Base-by-base conservation (phyloP, 2,113 vertebrate genomes). In the Esox niger region DNA sequence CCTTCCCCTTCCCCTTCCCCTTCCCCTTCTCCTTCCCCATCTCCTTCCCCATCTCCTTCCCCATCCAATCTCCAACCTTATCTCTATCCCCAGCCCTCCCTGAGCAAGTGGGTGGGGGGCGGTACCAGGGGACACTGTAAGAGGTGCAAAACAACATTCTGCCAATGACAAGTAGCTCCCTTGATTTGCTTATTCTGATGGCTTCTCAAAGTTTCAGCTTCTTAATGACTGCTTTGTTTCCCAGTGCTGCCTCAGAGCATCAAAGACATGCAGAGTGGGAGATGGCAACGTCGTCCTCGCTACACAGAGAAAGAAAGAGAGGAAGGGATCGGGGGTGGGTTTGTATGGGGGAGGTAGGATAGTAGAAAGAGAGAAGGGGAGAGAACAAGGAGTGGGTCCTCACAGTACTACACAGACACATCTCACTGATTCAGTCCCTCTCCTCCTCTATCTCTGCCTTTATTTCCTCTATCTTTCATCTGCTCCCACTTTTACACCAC, bases 191-290 rank as follows among this genome's bases (percentile, higher is more conserved):
- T 23, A 10, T 25, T 25, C 55, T 38, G 35, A 38, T 57, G 11
- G n/a, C 55, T 57, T 57, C 21, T 57, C 23, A 25, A 57, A 57
- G 55, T 57, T 57, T 57, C 11, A 26, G 8, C 38, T 68, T 26
- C 6, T 35, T 60, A 21, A 47, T 59, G 32, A 20, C 7, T 23
- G 33, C 33, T 26, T 26, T 68, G 56, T 38, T 38, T 15, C 17
- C 38, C 20, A 10, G 59, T 17, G 6, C 29, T 9, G 11, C 17
- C 1, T 8, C 59, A 20, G 6, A 29, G 26, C 25, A 46, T 49
- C 26, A 57, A 68, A 69, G 56, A 0, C 13, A 33, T 7, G 43
- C 13, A 29, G 23, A 57, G 23, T 11, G 17, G 57, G 13, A 30
- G 57, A 59, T 13, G 8, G 25, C 25, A 59, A 33, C 31, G 59